Percentiles rank a stretch among this genome's conserved stretches.
Conservation (phyloP, 2,113 vertebrate species). For the Neolamprologus brichardi region DNA sequence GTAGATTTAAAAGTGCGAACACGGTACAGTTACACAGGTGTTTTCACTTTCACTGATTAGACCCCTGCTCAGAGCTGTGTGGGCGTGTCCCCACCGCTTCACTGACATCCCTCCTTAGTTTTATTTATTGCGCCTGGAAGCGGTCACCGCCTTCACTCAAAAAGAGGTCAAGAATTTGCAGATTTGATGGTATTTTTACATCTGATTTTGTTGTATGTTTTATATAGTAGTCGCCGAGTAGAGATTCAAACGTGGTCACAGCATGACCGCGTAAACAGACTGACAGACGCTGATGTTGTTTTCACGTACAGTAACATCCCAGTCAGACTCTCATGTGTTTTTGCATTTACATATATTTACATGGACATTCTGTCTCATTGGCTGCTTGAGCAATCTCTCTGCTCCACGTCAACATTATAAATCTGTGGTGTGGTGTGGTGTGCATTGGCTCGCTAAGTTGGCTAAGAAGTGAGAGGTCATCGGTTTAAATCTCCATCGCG, state of each 20-base stretch:
- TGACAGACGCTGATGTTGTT: background rate
- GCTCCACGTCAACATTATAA: background rate
- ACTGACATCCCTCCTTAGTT: background rate
- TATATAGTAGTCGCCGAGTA: background rate
- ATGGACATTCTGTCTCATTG: background rate
- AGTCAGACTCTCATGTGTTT: background rate
- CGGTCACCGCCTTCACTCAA: background rate
- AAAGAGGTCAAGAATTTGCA: background rate
- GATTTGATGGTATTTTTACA: background rate
- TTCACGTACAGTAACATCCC: background rate
- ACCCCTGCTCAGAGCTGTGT: background rate
- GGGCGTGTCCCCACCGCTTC: background rate
- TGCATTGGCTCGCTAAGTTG: background rate
- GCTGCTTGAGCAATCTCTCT: background rate
- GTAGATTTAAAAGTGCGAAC: background rate
- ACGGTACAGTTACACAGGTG: background rate
- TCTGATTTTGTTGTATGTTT: background rate
- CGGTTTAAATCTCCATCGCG: background rate
- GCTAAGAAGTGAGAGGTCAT: background rate
- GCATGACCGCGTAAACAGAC: background rate
- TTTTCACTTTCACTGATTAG: background rate
- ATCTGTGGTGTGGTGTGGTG: background rate
- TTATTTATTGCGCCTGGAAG: background rate
- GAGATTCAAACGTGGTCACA: background rate
- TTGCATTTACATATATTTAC: background rate